phyloP scores from a whole-genome alignment of 2,113 vertebrate genomes.

The Lipotes vexillifer region DNA sequence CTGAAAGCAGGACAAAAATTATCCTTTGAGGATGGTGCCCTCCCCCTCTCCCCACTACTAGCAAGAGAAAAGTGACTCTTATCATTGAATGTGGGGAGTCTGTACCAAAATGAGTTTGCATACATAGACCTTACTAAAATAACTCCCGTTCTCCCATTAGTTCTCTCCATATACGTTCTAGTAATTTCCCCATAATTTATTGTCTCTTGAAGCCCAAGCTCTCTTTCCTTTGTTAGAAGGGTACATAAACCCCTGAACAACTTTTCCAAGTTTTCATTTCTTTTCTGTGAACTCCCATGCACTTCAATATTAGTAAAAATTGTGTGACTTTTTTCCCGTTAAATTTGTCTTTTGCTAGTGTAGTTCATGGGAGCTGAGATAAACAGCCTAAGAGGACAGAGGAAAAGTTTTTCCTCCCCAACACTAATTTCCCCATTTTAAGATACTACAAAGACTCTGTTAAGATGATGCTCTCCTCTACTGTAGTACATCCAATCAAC shows the following conservation, averaged over 20 bases:
- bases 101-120: neutral
- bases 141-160: neutral
- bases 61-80: neutral
- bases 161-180: neutral
- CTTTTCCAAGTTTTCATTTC: neutral
- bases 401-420: neutral
- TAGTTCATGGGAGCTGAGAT: neutral
- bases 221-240: neutral
- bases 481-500: neutral
- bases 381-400: neutral
- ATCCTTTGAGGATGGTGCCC: neutral
- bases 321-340: neutral
- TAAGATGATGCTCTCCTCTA: neutral
- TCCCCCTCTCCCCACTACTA: neutral
- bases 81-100: neutral
- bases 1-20: neutral
- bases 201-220: neutral
- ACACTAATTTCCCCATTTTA: neutral
- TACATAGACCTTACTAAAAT: neutral
- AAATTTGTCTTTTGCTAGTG: neutral
- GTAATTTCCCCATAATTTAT: neutral
- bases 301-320: neutral
- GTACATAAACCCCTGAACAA: neutral
- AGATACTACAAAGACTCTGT: neutral
- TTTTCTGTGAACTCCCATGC: neutral